Percentiles rank a stretch among this genome's conserved stretches.
Evolutionary conservation across 1,140 invertebrate genomes (phyloP).

Genomic region (Drosophila sulfurigaster): DNA sequence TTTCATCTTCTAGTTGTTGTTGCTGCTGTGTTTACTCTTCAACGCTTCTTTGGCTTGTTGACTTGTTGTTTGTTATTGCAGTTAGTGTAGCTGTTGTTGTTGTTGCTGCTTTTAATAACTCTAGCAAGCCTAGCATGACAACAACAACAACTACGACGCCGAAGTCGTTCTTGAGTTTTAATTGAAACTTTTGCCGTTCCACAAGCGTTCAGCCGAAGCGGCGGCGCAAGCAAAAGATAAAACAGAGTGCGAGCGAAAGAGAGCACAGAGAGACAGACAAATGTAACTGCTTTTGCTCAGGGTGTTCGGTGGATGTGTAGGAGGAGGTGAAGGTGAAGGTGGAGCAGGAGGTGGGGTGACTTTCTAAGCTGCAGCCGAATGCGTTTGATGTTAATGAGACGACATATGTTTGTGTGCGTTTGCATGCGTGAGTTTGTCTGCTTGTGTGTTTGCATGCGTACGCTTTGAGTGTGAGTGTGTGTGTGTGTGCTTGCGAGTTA

Average conservation of each 20-base stretch:
- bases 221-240: conserved; percentile 25
- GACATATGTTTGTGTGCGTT: conserved; percentile 6
- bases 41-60: conserved; percentile 52
- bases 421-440: neutral
- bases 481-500: neutral
- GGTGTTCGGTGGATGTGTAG: neutral
- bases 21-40: conserved; percentile 49
- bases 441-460: neutral
- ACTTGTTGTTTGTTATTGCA: conserved; percentile 41
- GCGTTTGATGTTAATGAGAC: conserved; percentile 50
- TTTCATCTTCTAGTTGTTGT: neutral
- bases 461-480: neutral
- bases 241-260: conserved; percentile 8
- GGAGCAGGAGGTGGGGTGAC: conserved; percentile 8
- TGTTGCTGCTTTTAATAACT: conserved; percentile 61
- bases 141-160: neutral
- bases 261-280: conserved; percentile 3
- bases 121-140: conserved; percentile 62
- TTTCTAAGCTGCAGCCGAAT: conserved; percentile 48
- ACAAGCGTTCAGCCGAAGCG: conserved; percentile 54
- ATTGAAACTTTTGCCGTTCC: conserved; percentile 69
- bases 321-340: neutral
- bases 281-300: conserved; percentile 25
- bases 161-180: conserved; percentile 58
- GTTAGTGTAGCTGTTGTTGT: conserved; percentile 1